Conservation (phyloP, 2,888 invertebrate genomes). For the Sphecodes monilicornis region DNA sequence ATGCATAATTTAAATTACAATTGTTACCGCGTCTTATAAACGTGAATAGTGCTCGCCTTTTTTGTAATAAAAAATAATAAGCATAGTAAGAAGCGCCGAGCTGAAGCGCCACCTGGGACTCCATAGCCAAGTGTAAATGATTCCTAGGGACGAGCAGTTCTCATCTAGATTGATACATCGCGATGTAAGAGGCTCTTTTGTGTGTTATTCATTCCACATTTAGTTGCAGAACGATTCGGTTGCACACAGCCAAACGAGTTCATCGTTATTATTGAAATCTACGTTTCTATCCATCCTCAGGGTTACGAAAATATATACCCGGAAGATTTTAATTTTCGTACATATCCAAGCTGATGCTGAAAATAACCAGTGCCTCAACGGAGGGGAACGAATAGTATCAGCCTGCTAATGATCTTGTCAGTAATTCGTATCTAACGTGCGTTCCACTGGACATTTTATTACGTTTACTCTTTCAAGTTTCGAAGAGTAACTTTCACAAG, state of each 20-base stretch:
- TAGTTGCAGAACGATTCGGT: neutral
- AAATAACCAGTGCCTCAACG: neutral
- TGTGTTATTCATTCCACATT: neutral
- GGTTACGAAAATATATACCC: neutral
- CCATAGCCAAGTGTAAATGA: neutral
- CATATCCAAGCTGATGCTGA: neutral
- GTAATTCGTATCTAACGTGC: neutral
- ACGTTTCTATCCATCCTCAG: neutral
- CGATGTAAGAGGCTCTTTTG: neutral
- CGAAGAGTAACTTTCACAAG: neutral
- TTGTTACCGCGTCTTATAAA: neutral
- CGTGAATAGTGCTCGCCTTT: neutral
- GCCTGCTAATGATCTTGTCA: neutral
- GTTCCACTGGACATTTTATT: neutral
- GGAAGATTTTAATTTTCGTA: slow-evolving; percentile 2
- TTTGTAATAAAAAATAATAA: neutral
- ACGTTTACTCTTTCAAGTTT: neutral
- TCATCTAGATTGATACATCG: neutral
- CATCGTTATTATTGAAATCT: neutral
- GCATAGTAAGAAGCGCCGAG: neutral
- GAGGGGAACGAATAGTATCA: neutral
- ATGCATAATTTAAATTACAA: neutral
- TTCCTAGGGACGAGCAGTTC: neutral
- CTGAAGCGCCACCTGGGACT: neutral
- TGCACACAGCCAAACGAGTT: neutral